Percentiles rank a stretch among this genome's conserved stretches.
Evolutionary conservation across 2,888 invertebrate genomes (phyloP).

Genomic region (Toxonevra muliebris): DNA sequence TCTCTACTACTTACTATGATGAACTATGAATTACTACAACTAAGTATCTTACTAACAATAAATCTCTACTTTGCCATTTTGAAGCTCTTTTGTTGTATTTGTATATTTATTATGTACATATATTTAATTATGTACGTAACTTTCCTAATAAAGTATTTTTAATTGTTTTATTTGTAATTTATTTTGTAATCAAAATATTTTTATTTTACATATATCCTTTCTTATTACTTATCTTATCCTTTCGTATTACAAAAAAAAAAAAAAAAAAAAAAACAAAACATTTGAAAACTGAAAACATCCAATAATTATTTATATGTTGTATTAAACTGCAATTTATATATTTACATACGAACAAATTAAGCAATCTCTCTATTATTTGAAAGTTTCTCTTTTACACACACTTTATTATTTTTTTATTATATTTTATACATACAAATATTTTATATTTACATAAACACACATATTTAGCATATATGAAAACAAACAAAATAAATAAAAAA

Average conservation of each 20-base stretch:
- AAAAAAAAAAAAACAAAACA: no score
- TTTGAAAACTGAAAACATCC: not conserved
- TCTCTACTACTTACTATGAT: conserved; percentile 37
- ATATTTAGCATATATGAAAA: conserved; percentile 1
- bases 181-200: not conserved
- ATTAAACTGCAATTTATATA: conserved; percentile 4
- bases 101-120: no score
- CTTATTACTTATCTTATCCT: not conserved
- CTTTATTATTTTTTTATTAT: conserved; percentile 2
- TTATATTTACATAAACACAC: conserved; percentile 14
- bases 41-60: not conserved
- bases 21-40: conserved; percentile 15
- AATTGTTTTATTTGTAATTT: not conserved
- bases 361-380: not conserved
- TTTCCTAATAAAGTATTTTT: not conserved
- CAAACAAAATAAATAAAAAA: conserved; percentile 3
- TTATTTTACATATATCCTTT: no score
- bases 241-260: no score
- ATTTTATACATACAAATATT: not conserved
- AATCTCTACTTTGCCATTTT: conserved; percentile 8
- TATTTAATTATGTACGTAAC: no score
- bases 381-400: conserved; percentile 6
- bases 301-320: conserved; percentile 2
- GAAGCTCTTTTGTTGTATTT: conserved; percentile 13
- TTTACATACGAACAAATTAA: not conserved